Evolutionary conservation across 1,140 invertebrate genomes (phyloP), one percentile per base, ranked within the genome.

Genomic region (Wasmannia auropunctata): DNA sequence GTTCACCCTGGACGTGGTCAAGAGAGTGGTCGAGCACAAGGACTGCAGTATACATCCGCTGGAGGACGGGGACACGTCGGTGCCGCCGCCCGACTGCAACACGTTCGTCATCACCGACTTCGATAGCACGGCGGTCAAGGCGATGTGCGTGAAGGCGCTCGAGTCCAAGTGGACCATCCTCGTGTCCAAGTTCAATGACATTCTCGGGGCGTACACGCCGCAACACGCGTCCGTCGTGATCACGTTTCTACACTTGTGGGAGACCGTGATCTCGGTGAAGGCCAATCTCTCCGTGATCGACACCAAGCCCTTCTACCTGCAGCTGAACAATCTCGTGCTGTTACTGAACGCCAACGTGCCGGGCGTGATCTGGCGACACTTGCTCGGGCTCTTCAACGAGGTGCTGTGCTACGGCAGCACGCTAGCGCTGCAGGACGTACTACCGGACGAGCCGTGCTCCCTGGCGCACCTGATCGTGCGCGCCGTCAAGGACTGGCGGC

Each of bases 391-490:
- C 28, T 98, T 98, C 87, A 98, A 98, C 93, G 98, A 98, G 95
- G 98, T 98, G 5, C 93, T 98, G 43, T 98, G 98, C 94, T 98
- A 98, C 94, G 98, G 98, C 1, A 98, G 98, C 75, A 98, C 98
- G 46, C 95, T 98, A 87, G 98, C 98, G 37, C 95, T 98, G 81
- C 98, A 98, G 94, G 98, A 98, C 93, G 96, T 97, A 81, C 94
- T 98, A 74, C 97, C 97, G 25, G 98, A 98, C 92, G 98, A 98
- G 92, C 98, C 98, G 11, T 98, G 98, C 93, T 97, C 97, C 90
- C 94, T 98, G 86, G 98, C 98, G 16, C 98, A 98, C 92, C 96
- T 98, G 37, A 94, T 97, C 31, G 97, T 98, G 0, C 96, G 98
- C 28, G 97, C 97, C 93, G 97, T 98, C 0, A 98, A 98, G 94